Evolutionary conservation across 2,888 invertebrate species (phyloP), one percentile per base, ranked within the genome.

Genomic region (Noctua fimbriata): DNA sequence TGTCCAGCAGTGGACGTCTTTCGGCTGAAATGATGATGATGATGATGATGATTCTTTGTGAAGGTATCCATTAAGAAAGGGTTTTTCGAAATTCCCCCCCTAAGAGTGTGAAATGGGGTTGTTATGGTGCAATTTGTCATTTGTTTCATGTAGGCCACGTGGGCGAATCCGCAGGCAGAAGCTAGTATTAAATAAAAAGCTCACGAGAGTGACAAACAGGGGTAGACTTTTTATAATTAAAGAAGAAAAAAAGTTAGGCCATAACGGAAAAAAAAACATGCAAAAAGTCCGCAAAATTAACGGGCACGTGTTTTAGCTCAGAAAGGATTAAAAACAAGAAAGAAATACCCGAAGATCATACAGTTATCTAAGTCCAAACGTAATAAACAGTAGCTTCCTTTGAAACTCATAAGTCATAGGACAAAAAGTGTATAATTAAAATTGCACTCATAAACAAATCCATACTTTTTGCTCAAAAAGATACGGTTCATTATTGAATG

Each of bases 351-450:
- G 18, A 77, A 77, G 18, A 69, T 82, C 52, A 73, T 76, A 83
- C 78, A 82, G 82, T 84, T 89, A 88, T 81, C 78, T 76, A 76
- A 83, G 84, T 81, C 76, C 76, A 44, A 77, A 84, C 69, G 44
- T 84, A 85, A 87, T 84, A 81, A 85, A 89, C 89, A 88, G 89
- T 84, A 89, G 89, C 88, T 69, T 47, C 24, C 75, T 89, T 87
- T 84, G 21, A 83, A 89, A 82, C n/a, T 79, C 83, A 87, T 84
- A 86, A 89, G 85, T 85, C 80, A 85, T 81, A 65, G 36, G 65
- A 82, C 78, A 78, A 84, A 83, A 81, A 80, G 69, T 52, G 28
- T 69, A 58, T 80, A 69, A 84, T 76, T 73, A 58, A 74, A 78
- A 78, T 74, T 55, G 5, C 24, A 65, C 1, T 3, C 5, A 0